Conservation (phyloP, 2,888 invertebrate species). For the Deilephila porcellus region DNA sequence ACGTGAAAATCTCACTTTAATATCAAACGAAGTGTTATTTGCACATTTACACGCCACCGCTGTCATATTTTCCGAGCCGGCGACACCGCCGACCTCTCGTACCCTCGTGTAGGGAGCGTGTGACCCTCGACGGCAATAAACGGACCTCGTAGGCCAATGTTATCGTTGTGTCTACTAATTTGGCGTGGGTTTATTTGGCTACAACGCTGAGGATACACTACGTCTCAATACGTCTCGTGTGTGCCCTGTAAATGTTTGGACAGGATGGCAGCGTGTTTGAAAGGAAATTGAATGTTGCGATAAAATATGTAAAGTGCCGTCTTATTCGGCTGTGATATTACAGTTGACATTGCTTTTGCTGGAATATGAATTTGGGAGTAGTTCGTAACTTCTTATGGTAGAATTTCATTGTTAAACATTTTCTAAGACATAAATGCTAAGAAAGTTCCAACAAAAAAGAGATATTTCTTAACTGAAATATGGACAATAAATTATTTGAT, state of each 20-base stretch:
- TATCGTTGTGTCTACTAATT: slow-evolving; percentile 62
- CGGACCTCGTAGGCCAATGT: slow-evolving; percentile 58
- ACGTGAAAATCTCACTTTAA: not conserved
- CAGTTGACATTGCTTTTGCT: not conserved
- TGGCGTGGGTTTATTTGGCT: slow-evolving; percentile 46
- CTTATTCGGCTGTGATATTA: not conserved
- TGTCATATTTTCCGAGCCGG: slow-evolving; percentile 16
- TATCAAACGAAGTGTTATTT: slow-evolving; percentile 15
- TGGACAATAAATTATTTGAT: no score
- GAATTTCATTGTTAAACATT: no score
- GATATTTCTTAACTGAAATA: no score
- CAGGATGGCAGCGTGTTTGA: slow-evolving; percentile 11
- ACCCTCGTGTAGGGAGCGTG: slow-evolving; percentile 39
- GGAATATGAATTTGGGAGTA: not conserved
- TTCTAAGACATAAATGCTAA: no score
- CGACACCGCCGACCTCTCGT: slow-evolving; percentile 10
- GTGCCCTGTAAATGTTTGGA: slow-evolving; percentile 25
- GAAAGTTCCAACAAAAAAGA: no score
- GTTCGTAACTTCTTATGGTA: no score
- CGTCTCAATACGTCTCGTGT: slow-evolving; percentile 39
- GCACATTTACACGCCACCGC: slow-evolving; percentile 8
- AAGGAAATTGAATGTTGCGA: slow-evolving; percentile 12
- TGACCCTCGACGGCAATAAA: slow-evolving; percentile 58
- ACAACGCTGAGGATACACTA: slow-evolving; percentile 39
- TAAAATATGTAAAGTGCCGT: not conserved